Percentiles rank a stretch among this genome's conserved stretches.
Evolutionary conservation across 2,113 vertebrate species (phyloP).

Genomic region (Leucoraja erinaceus): DNA sequence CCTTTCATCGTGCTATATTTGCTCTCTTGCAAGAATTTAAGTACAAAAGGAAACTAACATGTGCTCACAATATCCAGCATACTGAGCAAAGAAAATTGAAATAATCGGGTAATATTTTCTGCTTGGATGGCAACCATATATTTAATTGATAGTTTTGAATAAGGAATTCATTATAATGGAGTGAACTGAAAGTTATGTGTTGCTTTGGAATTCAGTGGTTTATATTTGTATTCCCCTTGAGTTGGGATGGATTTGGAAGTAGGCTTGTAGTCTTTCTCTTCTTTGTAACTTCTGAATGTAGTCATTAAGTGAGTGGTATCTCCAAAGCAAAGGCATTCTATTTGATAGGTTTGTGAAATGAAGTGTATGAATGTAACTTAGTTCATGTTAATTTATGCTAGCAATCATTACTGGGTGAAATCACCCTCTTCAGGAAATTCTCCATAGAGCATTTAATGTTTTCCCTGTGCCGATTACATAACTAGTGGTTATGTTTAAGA

Average conservation of each 20-base stretch:
- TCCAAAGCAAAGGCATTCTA: neutral
- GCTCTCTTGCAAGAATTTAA: neutral
- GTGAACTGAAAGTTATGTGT: neutral
- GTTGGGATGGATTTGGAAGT: neutral
- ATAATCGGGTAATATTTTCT: slow-evolving; percentile 10
- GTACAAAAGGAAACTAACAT: neutral
- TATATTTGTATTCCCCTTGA: neutral
- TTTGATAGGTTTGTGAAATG: neutral
- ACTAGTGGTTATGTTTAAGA: no score
- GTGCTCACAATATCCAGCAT: neutral
- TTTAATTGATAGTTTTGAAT: slow-evolving; percentile 6
- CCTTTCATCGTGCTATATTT: neutral
- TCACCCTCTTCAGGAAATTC: no score
- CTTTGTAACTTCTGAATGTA: neutral
- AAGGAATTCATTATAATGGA: slow-evolving; percentile 1
- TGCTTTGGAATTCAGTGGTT: neutral
- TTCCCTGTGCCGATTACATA: no score
- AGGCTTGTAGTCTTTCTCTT: neutral
- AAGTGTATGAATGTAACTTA: neutral
- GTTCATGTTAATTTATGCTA: no score
- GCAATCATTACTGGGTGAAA: no score
- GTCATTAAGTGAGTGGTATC: neutral
- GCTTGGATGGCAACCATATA: neutral
- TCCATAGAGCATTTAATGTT: no score
- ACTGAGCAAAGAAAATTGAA: neutral